Evolutionary conservation across 2,113 vertebrate genomes (phyloP), one percentile per base, ranked within the genome.

Genomic region (Riparia riparia): DNA sequence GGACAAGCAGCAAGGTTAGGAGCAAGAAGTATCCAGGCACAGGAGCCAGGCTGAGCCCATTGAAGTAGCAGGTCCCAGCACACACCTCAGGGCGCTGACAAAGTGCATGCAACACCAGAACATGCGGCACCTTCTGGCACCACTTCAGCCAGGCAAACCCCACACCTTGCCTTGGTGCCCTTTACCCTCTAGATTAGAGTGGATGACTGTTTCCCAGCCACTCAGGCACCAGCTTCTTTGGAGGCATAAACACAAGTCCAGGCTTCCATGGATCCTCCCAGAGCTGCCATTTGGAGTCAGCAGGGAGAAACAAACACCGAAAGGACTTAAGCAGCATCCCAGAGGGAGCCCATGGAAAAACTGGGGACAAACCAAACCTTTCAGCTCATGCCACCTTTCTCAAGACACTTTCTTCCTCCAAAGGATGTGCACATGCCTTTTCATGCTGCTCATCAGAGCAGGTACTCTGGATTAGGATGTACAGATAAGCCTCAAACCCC

Each of bases 21-120:
- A 49, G 58, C 47, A 34, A 47, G 49, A 70, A 18, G 25, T 1
- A 6, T 6, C 12, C 6, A 37, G 26, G 29, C 25, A 61, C 6
- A 82, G 70, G 42, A 50, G 53, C 7, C 24, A 25, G 37, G 61
- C 42, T 86, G 16, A 82, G 47, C 12, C 39, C 41, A 41, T 13
- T 1, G 21, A 25, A 54, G 63, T 3, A 45, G 51, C 25, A 41
- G 58, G 19, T 42, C n/a, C 68, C 54, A 63, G 81, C 4, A 1
- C 20, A 17, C 1, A 0, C 20, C 17, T 14, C 0, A 0, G 20
- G 8, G 21, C 45, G 34, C 51, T 45, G n/a, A 63, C 3, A 5
- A 68, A 42, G 53, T 26, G 50, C 19, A 3, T 3, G 21, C 24
- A 31, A 44, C 41, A 44, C 16, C 28, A 19, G 41, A 25, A 47